phyloP scores from a whole-genome alignment of 2,888 invertebrate species.

The Dynastes grantii region DNA sequence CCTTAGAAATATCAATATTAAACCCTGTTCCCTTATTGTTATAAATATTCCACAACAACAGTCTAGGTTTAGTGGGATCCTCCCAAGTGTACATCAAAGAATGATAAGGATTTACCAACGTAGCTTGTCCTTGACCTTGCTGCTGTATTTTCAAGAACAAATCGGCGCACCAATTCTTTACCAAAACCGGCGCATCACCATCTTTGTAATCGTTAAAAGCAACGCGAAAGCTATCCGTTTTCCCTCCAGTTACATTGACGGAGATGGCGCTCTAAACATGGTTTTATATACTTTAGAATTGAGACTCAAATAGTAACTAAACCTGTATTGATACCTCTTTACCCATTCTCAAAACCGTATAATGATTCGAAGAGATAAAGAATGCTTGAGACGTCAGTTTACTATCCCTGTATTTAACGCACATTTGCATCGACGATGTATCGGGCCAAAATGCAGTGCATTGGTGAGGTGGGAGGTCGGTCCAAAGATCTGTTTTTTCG shows the following conservation, averaged over 20 bases:
- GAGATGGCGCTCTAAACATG: slow-evolving; percentile 77
- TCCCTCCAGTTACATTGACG: slow-evolving; percentile 83
- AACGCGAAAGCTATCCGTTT: slow-evolving; percentile 81
- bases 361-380: slow-evolving; percentile 79
- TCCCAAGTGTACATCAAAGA: slow-evolving; percentile 89
- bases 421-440: slow-evolving; percentile 86
- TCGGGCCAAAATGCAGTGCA: slow-evolving; percentile 87
- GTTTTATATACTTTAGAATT: slow-evolving; percentile 7
- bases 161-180: slow-evolving; percentile 89
- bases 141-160: slow-evolving; percentile 87
- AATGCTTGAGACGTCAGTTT: slow-evolving; percentile 85
- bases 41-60: slow-evolving; percentile 87
- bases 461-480: slow-evolving; percentile 81
- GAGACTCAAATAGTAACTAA: background rate
- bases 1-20: slow-evolving; percentile 81
- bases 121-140: slow-evolving; percentile 76
- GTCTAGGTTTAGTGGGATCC: slow-evolving; percentile 82
- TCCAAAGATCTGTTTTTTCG: slow-evolving; percentile 88
- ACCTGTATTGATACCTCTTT: slow-evolving; percentile 77
- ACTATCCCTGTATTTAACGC: slow-evolving; percentile 84
- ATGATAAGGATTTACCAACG: slow-evolving; percentile 83
- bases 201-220: slow-evolving; percentile 81
- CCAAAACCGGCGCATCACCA: slow-evolving; percentile 87
- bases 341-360: slow-evolving; percentile 86
- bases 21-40: slow-evolving; percentile 84